phyloP scores from a whole-genome alignment of 2,797 vertebrate genomes.

The Sciaenops ocellatus region DNA sequence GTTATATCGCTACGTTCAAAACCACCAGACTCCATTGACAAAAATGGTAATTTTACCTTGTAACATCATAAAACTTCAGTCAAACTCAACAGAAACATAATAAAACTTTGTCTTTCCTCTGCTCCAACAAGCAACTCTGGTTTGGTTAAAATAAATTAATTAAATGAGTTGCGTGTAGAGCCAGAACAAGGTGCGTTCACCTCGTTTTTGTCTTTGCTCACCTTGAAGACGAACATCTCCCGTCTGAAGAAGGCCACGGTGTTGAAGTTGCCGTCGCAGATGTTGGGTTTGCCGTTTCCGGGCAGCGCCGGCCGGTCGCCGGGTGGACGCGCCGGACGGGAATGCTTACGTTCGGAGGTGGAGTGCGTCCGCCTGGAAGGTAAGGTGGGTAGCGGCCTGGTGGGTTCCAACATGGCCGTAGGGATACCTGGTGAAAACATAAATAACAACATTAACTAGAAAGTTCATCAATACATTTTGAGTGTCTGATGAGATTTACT shows the following conservation, averaged over 20 bases:
- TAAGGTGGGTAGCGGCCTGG: constrained; percentile 93
- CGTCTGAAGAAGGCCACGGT: constrained; percentile 97
- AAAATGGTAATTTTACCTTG: too few species aligned
- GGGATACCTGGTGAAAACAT: constrained; percentile 88
- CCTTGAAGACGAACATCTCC: constrained; percentile 99
- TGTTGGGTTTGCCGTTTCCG: constrained; percentile 92
- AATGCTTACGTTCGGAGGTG: constrained; percentile 92
- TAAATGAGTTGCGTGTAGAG: too few species aligned
- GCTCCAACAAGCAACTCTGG: too few species aligned
- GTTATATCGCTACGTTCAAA: too few species aligned
- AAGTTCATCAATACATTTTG: too few species aligned
- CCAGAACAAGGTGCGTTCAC: too few species aligned
- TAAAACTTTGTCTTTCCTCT: too few species aligned
- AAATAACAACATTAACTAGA: neutral
- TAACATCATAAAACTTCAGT: too few species aligned
- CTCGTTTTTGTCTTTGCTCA: constrained; percentile 60
- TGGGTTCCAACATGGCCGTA: constrained; percentile 94
- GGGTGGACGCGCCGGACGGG: constrained; percentile 89
- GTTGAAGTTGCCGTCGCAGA: constrained; percentile 98
- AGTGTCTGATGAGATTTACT: too few species aligned
- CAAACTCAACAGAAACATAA: too few species aligned
- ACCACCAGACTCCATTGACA: too few species aligned
- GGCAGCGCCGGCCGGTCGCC: constrained; percentile 91
- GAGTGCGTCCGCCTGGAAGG: constrained; percentile 92
- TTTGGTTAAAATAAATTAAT: too few species aligned